Evolutionary conservation across 2,113 vertebrate genomes (phyloP).

Genomic region (Isichthys henryi): DNA sequence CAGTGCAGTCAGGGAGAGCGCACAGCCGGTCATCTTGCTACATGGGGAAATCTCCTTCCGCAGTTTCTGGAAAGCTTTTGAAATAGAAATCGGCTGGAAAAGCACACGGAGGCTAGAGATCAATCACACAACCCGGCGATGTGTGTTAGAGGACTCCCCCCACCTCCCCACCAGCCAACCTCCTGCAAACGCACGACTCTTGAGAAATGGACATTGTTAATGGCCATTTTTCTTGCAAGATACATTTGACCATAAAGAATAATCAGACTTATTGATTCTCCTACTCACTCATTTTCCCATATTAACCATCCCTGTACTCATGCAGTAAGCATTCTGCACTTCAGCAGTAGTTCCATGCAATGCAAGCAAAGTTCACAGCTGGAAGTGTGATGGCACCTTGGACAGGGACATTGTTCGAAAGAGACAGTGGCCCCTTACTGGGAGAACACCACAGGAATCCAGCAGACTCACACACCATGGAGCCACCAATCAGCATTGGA

Average conservation of each 20-base stretch:
- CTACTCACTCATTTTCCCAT: background rate
- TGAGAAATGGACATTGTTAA: background rate
- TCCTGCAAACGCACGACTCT: background rate
- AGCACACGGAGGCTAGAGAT: background rate
- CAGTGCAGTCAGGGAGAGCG: background rate
- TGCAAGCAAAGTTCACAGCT: slow-evolving; percentile 59
- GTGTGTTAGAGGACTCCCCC: background rate
- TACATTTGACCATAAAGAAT: background rate
- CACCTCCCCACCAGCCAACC: background rate
- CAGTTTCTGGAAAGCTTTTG: background rate
- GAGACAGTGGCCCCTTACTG: background rate
- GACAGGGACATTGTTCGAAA: background rate
- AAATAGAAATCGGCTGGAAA: background rate
- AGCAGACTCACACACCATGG: background rate
- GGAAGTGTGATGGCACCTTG: slow-evolving; percentile 37
- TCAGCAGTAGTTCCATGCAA: slow-evolving; percentile 35
- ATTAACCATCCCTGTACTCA: slow-evolving; percentile 65
- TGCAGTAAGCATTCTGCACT: slow-evolving; percentile 82
- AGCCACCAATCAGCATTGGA: background rate
- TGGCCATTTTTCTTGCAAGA: background rate
- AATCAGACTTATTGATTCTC: background rate
- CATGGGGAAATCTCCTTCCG: background rate
- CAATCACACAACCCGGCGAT: background rate
- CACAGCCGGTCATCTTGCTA: background rate
- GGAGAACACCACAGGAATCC: background rate